phyloP scores from a whole-genome alignment of 2,113 vertebrate species.

The Morphnarchus princeps region DNA sequence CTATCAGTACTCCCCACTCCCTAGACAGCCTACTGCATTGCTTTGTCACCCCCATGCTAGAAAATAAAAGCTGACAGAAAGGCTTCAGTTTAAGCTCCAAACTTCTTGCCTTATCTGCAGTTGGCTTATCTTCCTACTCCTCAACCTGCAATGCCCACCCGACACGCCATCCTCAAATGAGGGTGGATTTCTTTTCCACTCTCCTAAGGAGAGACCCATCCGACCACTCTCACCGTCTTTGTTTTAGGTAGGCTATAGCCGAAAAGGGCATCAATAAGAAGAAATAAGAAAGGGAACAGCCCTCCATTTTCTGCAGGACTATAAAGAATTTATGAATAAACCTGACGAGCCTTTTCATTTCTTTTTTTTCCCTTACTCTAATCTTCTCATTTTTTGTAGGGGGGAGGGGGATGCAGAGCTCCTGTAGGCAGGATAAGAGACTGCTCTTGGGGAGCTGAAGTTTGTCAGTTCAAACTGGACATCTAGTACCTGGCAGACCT shows the following conservation, averaged over 20 bases:
- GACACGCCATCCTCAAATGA: accelerated
- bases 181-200: background rate
- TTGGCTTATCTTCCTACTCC: background rate
- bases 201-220: background rate
- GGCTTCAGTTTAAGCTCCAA: background rate
- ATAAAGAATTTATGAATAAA: background rate
- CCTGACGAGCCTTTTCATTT: background rate
- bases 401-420: background rate
- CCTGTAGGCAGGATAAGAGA: background rate
- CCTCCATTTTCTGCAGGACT: background rate
- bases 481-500: slow-evolving; percentile 22
- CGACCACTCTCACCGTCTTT: accelerated
- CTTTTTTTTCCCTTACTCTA: background rate
- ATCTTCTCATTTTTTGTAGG: background rate
- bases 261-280: background rate
- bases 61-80: background rate
- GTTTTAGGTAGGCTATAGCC: background rate
- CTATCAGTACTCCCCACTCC: background rate
- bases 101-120: background rate
- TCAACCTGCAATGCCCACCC: background rate
- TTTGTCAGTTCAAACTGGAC: background rate
- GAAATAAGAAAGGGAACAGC: background rate
- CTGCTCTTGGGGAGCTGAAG: background rate
- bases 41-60: background rate
- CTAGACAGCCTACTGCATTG: background rate